Evolutionary conservation across 2,113 vertebrate species (phyloP), one percentile per base, ranked within the genome.

Genomic region (Puffinus mauretanicus): DNA sequence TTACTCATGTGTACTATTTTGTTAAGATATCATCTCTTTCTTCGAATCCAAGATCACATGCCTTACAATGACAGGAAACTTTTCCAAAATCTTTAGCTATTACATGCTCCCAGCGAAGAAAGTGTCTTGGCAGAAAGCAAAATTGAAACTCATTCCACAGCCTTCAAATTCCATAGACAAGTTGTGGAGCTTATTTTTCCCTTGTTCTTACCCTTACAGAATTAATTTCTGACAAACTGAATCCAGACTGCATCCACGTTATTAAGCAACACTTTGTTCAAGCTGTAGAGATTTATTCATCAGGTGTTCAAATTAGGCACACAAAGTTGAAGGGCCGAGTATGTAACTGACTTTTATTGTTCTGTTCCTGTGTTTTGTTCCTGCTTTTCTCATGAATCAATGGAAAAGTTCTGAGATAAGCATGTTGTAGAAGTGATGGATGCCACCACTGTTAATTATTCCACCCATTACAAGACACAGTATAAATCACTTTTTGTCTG

Each of bases 401-500:
- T 82, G 80, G 90, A 87, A 72, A 93, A 93, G 78, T 96, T 95
- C 93, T 86, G 83, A 96, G 94, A 96, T 94, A 95, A 95, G 94
- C 94, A 95, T 94, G 95, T 94, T 97, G 92, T 71, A 96, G 90
- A 97, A 95, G 96, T 98, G 97, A 98, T 97, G 97, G 97, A 98
- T 98, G 97, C 97, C 96, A 97, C 85, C 67, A 79, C 91, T 96
- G 96, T 96, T 98, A 98, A 98, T 98, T 98, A 98, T 98, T 97
- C 94, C 92, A 92, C 93, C 97, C 96, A 97, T 98, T 98, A 98
- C 93, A 91, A 96, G 94, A 82, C 88, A 65, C 61, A 93, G 96
- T 95, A 98, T 98, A 98, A 98, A 98, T 98, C 96, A 97, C 92
- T 96, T 98, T 97, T 98, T 97, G 98, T 97, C 97, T 98, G 80